Base-by-base conservation (phyloP, 2,888 invertebrate genomes). In the Drepanosiphum platanoidis region DNA sequence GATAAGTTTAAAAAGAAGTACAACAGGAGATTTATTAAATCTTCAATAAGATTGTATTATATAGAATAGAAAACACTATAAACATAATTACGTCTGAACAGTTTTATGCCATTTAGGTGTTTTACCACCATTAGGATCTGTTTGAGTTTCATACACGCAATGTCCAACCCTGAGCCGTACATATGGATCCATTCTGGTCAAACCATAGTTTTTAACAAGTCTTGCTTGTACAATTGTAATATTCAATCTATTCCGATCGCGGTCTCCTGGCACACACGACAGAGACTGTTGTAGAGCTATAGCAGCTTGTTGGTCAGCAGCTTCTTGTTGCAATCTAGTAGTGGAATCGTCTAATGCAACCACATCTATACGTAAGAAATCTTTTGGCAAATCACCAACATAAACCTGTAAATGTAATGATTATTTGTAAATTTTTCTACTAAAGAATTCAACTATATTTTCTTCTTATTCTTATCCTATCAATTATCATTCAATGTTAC, bases 31-130 rank as follows among this genome's bases (percentile, higher is more conserved):
- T 83, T n/a, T 5, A 42, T 11, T 18, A 18, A 3, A 52, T 22
- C 18, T n/a, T n/a, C 15, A 52, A 52, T 36, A 66, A 36, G 0
- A 1, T 32, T 30, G 4, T 34, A 32, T 42, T 80, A 34, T 42
- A 68, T 1, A 80, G 1, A 32, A 70, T 46, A 70, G 3, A 18
- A 68, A n/a, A 5, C 5, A 84, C 13, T 66, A 5, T 34, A 42
- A 46, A 46, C 74, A 7, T 0, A 70, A 46, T 81, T 86, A 87
- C 95, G 96, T 95, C 89, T 96, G 96, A 88, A 98, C 94, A 81
- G 95, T 95, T 91, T 97, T 97, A 90, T 97, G 97, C 98, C 98
- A 99, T 87, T 95, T 92, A 5, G 99, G 99, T 88, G 94, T 96
- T 90, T 97, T 97, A 36, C 97, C 97, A 52, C 98, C 99, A 90